Percentiles rank a stretch among this genome's conserved stretches.
These are phyloP conservation scores for Porites evermanni DNA, from an alignment of 92 coral and sea anemone genomes.

Conservation along the genomic window DNA sequence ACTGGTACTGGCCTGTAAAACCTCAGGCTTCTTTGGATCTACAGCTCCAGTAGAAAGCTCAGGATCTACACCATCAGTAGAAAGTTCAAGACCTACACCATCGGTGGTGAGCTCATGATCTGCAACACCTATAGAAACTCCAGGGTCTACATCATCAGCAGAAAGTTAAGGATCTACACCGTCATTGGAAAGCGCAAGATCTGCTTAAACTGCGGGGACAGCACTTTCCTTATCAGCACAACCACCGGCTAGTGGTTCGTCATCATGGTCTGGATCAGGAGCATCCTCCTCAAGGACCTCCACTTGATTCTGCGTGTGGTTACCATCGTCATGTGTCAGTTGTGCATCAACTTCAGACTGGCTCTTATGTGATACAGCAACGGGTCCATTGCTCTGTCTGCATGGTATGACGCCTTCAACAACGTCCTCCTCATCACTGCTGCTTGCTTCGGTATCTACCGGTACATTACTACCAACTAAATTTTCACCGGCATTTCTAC, in stretches of 20 bases:
- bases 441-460: not conserved
- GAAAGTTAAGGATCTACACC: too few relatives aligned
- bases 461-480: not conserved
- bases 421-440: constrained; percentile 23
- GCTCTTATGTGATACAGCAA: constrained; percentile 32
- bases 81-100: too few relatives aligned
- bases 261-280: not conserved
- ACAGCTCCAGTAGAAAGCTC: not conserved
- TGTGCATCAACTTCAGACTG: constrained; percentile 14
- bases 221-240: too few relatives aligned
- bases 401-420: constrained; percentile 41
- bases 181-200: too few relatives aligned
- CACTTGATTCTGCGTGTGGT: not conserved
- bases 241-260: too few relatives aligned
- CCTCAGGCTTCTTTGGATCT: not conserved
- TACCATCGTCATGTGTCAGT: not conserved
- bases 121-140: too few relatives aligned
- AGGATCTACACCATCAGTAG: not conserved
- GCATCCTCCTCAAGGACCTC: not conserved
- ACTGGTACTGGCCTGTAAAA: constrained; percentile 9
- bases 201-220: too few relatives aligned
- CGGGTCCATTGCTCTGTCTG: constrained; percentile 31
- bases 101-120: too few relatives aligned
- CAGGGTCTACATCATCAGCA: too few relatives aligned
- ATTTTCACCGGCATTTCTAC: not conserved